phyloP scores from a whole-genome alignment of 2,113 vertebrate species.

The Centropristis striata region DNA sequence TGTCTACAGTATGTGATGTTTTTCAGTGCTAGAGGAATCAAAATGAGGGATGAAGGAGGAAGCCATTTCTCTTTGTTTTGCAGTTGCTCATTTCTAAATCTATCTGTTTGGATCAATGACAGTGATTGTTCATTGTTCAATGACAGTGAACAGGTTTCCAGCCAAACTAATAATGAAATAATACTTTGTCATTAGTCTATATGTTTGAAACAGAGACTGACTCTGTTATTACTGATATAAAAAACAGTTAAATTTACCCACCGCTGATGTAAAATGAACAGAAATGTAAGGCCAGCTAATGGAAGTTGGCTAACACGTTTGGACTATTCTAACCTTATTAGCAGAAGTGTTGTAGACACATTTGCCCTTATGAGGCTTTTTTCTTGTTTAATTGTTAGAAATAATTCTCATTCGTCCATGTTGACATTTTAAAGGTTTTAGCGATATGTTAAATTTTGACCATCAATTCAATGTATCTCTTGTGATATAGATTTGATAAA shows the following conservation, averaged over 20 bases:
- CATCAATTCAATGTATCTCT: slow-evolving; percentile 14
- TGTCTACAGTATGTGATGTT: slow-evolving; percentile 30
- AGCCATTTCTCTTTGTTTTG: not conserved
- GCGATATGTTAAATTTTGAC: not conserved
- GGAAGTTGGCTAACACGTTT: slow-evolving; percentile 4
- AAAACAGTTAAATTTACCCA: slow-evolving; percentile 16
- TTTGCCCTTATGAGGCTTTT: not conserved
- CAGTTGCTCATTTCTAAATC: slow-evolving; percentile 28
- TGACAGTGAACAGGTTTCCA: too few relatives aligned
- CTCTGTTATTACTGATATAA: not conserved
- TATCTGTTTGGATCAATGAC: too few relatives aligned
- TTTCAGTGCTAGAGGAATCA: slow-evolving; percentile 31
- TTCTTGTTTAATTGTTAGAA: not conserved
- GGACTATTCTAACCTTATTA: slow-evolving; percentile 22
- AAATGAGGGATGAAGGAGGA: not conserved
- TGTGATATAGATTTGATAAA: slow-evolving; percentile 20
- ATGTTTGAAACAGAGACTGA: not conserved
- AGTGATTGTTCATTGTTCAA: too few relatives aligned
- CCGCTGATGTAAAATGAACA: slow-evolving; percentile 20
- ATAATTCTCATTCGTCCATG: not conserved
- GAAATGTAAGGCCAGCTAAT: not conserved
- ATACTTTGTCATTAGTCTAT: not conserved
- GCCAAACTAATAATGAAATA: not conserved
- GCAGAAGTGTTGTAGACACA: slow-evolving; percentile 14
- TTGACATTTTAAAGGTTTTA: not conserved